These are phyloP conservation scores for Rhizoglyphus robini DNA, from an alignment of 1,140 invertebrate species.

Conservation along the genomic window DNA sequence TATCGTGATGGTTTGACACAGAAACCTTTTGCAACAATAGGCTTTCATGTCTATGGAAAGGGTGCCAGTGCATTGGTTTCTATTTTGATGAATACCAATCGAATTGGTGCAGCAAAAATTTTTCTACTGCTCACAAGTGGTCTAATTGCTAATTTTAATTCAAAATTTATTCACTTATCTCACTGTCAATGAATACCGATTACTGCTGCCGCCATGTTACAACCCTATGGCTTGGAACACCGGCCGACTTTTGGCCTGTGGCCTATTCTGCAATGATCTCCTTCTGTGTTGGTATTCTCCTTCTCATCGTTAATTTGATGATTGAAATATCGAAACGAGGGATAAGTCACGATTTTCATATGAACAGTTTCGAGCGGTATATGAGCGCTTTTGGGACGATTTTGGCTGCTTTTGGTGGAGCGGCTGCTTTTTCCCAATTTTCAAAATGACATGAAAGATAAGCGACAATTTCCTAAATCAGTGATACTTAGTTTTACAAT, in stretches of 20 bases:
- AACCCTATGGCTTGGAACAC: constrained; percentile 53
- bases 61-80: neutral
- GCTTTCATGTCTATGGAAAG: neutral
- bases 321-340: constrained; percentile 4
- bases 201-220: constrained; percentile 45
- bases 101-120: too few relatives aligned
- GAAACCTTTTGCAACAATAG: neutral
- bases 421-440: constrained; percentile 47
- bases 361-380: constrained; percentile 36
- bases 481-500: too few relatives aligned
- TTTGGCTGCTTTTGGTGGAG: constrained; percentile 34
- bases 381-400: constrained; percentile 49
- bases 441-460: constrained; percentile 51
- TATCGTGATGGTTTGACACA: neutral
- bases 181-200: constrained; percentile 50
- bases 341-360: neutral
- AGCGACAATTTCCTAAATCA: constrained; percentile 42
- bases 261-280: constrained; percentile 3
- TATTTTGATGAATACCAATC: constrained; percentile 40
- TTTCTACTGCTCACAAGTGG: constrained; percentile 51
- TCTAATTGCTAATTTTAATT: constrained; percentile 43
- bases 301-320: constrained; percentile 14
- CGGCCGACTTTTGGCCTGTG: constrained; percentile 51
- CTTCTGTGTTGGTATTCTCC: neutral
- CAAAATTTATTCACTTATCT: constrained; percentile 33